phyloP scores from a whole-genome alignment of 2,797 vertebrate species.

The Helostoma temminkii region DNA sequence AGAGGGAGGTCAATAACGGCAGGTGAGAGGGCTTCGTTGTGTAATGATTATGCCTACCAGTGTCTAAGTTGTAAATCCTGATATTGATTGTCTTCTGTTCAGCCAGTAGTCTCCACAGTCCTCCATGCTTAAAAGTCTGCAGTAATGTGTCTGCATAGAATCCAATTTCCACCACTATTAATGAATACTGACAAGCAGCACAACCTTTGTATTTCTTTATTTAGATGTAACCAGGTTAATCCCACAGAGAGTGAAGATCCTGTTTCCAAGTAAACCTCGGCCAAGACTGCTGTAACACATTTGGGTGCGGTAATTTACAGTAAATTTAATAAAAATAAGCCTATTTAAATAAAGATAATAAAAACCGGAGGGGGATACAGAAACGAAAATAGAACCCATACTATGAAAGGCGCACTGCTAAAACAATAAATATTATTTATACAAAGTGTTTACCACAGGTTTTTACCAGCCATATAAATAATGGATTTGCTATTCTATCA shows the following conservation, averaged over 20 bases:
- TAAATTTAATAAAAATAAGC: constrained; percentile 62
- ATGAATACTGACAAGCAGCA: constrained; percentile 73
- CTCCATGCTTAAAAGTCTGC: constrained; percentile 67
- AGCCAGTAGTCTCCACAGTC: constrained; percentile 71
- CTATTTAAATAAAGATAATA: constrained; percentile 41
- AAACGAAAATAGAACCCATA: constrained; percentile 29
- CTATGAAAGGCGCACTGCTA: constrained; percentile 33
- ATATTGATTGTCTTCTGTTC: constrained; percentile 81
- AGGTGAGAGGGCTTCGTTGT: constrained; percentile 81
- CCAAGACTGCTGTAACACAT: constrained; percentile 48
- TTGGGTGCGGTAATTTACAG: constrained; percentile 60
- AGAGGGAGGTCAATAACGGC: constrained; percentile 76
- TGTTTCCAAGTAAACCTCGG: constrained; percentile 60
- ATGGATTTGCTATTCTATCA: constrained; percentile 63
- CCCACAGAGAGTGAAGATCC: constrained; percentile 59
- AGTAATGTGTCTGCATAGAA: constrained; percentile 73
- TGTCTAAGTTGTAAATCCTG: constrained; percentile 82
- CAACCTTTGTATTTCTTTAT: constrained; percentile 68
- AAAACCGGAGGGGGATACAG: constrained; percentile 30
- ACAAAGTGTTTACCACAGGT: constrained; percentile 58
- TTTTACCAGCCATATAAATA: constrained; percentile 63
- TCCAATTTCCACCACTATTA: constrained; percentile 71
- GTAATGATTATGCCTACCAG: constrained; percentile 82
- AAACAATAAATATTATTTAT: constrained; percentile 56
- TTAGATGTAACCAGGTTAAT: constrained; percentile 67